Evolutionary conservation across 1,140 invertebrate genomes (phyloP).

Genomic region (Hycleus phaleratus): DNA sequence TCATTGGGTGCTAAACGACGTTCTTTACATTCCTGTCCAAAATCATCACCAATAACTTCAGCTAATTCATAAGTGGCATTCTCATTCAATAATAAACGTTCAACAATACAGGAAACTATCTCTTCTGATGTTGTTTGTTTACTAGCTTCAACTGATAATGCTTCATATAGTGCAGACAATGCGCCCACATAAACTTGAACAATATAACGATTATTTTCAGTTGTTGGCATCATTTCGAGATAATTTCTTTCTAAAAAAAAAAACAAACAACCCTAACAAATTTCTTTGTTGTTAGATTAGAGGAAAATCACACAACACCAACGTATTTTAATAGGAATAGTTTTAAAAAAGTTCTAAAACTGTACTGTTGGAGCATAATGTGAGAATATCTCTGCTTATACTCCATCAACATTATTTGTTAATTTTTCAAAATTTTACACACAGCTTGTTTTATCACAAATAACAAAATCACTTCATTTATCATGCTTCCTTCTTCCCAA

Average conservation of each 20-base stretch:
- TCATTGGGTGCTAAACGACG: slow-evolving; percentile 74
- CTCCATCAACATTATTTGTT: background rate
- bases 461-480: background rate
- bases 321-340: background rate
- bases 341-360: background rate
- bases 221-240: slow-evolving; percentile 19
- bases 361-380: background rate
- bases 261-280: no score
- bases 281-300: no score
- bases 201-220: slow-evolving; percentile 45
- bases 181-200: slow-evolving; percentile 84
- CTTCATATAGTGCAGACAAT: slow-evolving; percentile 81
- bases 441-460: background rate
- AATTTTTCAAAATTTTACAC: background rate
- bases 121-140: slow-evolving; percentile 86
- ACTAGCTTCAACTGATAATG: slow-evolving; percentile 82
- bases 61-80: slow-evolving; percentile 77
- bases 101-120: slow-evolving; percentile 80
- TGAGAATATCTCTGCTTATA: background rate
- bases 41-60: slow-evolving; percentile 78
- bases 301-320: background rate
- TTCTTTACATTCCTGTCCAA: slow-evolving; percentile 86
- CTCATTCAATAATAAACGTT: slow-evolving; percentile 62
- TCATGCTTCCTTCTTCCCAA: no score
- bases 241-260: background rate